Evolutionary conservation across 23 tunicate genomes (phyloP).

Genomic region (Ascidia mentula): DNA sequence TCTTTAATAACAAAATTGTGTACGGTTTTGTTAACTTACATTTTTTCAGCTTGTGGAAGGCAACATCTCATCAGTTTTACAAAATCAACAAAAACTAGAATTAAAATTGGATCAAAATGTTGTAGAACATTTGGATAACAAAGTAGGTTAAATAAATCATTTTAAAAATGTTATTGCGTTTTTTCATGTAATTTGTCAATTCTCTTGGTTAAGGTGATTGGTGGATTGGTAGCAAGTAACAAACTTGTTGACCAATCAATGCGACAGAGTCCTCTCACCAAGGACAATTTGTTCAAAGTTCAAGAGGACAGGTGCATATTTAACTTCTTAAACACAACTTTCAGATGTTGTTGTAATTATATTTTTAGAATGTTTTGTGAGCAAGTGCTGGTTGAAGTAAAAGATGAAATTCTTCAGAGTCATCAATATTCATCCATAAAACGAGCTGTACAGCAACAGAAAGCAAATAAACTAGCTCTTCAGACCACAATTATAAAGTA

Average conservation of each 20-base stretch:
- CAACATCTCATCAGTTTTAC: conserved; percentile 47
- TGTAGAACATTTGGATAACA: conserved; percentile 44
- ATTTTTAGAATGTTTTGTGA: conserved; percentile 72
- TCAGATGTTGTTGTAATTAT: not conserved
- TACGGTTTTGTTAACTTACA: not conserved
- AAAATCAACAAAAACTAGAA: conserved; percentile 57
- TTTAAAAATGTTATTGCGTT: too few species aligned
- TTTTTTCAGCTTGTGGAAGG: conserved; percentile 44
- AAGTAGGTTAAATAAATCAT: too few species aligned
- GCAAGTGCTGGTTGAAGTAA: conserved; percentile 48
- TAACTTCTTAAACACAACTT: not conserved
- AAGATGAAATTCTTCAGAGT: conserved; percentile 28
- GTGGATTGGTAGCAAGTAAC: conserved; percentile 48
- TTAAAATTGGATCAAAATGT: conserved; percentile 45
- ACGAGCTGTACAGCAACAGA: conserved; percentile 48
- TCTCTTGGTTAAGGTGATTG: not conserved
- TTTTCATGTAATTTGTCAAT: too few species aligned
- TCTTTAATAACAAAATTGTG: not conserved
- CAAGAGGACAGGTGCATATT: conserved; percentile 52
- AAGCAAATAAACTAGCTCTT: conserved; percentile 55
- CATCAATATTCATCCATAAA: conserved; percentile 38
- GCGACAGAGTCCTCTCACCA: conserved; percentile 81
- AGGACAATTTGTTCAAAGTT: conserved; percentile 63
- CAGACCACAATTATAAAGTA: conserved; percentile 78
- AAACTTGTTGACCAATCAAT: conserved; percentile 64